Evolutionary conservation across 1,140 invertebrate species (phyloP), one percentile per base, ranked within the genome.

Genomic region (Drosophila elegans): DNA sequence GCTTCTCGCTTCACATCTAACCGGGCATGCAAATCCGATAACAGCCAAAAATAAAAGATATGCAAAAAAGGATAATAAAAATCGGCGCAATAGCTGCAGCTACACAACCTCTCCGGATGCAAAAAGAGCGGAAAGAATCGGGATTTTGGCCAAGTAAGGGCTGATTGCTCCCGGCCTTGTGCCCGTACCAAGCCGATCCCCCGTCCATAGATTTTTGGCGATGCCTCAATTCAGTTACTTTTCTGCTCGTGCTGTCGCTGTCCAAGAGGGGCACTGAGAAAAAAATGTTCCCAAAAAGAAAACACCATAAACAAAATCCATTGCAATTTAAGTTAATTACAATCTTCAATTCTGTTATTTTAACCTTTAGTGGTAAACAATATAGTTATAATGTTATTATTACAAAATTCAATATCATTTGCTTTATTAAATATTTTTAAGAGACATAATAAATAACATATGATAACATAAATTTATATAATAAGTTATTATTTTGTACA

Each of bases 141-240:
- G 27, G 16, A 16, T 59, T 41, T 49, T 13, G 32, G 13, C 6
- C 61, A 38, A 62, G 56, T 44, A 66, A 59, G 74, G 66, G 82
- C 78, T 85, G 81, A 86, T 81, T 78, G 81, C 74, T 81, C 54
- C 54, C 56, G 36, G 49, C 44, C 45, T 38, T 27, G 16, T 44
- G 53, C 44, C 48, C 13, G 39, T 45, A 13, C 32, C 48, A 21
- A 41, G 39, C 41, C 49, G 45, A 59, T 51, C 27, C 44, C 6
- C 34, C 48, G 13, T 10, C 54, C 32, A 10, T 32, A 63, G 59
- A 73, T 55, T 51, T 59, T 69, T 27, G 60, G 25, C 67, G 66
- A 77, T 85, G 74, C 60, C 66, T 68, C 71, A 86, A 82, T 88
- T 88, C 75, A 79, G 75, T 86, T 88, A 81, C 83, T 68, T 68